Evolutionary conservation across 2,797 vertebrate species (phyloP).

Genomic region (Myotis daubentonii): DNA sequence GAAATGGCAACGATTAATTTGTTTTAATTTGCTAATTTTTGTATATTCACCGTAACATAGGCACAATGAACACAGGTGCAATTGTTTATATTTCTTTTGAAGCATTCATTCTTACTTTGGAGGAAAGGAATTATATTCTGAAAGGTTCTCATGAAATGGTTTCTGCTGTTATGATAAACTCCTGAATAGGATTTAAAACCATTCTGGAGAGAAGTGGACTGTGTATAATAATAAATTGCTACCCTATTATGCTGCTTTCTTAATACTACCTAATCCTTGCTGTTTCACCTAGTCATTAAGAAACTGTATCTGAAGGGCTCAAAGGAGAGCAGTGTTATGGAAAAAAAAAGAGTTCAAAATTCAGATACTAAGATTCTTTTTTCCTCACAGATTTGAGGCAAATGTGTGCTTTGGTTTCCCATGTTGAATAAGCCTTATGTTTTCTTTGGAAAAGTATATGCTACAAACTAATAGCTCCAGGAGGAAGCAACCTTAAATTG

Average conservation of each 20-base stretch:
- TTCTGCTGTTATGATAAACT: constrained; percentile 58
- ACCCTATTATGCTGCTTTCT: constrained; percentile 61
- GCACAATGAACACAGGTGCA: not conserved
- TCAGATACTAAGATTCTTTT: constrained; percentile 48
- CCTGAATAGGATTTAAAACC: constrained; percentile 63
- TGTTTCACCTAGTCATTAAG: constrained; percentile 67
- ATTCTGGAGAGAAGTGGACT: constrained; percentile 29
- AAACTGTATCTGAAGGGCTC: constrained; percentile 28
- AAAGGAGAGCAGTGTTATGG: constrained; percentile 49
- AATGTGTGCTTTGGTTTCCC: constrained; percentile 22
- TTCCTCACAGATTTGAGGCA: not conserved
- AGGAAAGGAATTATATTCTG: constrained; percentile 53
- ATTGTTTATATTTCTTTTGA: not conserved
- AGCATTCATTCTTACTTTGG: constrained; percentile 30
- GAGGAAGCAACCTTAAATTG: constrained; percentile 45
- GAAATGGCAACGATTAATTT: constrained; percentile 14
- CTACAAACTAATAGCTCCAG: constrained; percentile 58
- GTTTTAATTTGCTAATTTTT: constrained; percentile 24
- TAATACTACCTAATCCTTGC: constrained; percentile 64
- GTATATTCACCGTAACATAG: not conserved
- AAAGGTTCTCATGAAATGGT: constrained; percentile 62
- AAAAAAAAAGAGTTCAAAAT: constrained; percentile 47
- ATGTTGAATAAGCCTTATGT: constrained; percentile 41
- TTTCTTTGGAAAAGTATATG: constrained; percentile 29
- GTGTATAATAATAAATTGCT: constrained; percentile 66